phyloP scores from a whole-genome alignment of 1,140 invertebrate genomes.

The Eubasilissa regina region DNA sequence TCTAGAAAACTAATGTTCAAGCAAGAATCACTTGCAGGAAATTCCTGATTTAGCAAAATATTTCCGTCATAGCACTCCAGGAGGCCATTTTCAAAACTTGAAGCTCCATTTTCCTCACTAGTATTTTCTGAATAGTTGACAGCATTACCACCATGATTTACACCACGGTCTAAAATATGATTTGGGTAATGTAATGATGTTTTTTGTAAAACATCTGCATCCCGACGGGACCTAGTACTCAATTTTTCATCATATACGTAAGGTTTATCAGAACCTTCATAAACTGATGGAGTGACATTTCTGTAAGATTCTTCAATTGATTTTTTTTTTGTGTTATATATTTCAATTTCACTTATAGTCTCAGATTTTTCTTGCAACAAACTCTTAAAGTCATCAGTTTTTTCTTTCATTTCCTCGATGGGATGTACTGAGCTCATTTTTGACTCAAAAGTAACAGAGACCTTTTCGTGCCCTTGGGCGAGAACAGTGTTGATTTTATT shows the following conservation, averaged over 20 bases:
- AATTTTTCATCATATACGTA: constrained; percentile 19
- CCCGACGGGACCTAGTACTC: background rate
- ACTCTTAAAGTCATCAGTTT: background rate
- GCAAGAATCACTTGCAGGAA: constrained; percentile 78
- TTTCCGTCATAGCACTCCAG: constrained; percentile 82
- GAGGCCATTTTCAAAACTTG: constrained; percentile 85
- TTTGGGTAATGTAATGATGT: constrained; percentile 72
- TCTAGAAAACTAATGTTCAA: constrained; percentile 79
- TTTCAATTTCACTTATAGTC: too few species aligned
- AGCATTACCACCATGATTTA: constrained; percentile 82
- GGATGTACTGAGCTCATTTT: constrained; percentile 63
- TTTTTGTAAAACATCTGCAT: constrained; percentile 52
- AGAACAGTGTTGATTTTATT: constrained; percentile 75
- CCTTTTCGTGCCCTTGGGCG: constrained; percentile 76
- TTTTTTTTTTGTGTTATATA: constrained; percentile 1
- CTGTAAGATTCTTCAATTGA: background rate
- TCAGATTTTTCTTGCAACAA: constrained; percentile 5
- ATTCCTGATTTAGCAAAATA: constrained; percentile 79
- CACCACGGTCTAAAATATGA: constrained; percentile 79
- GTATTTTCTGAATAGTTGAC: constrained; percentile 72
- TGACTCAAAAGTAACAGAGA: constrained; percentile 80
- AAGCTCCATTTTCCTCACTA: constrained; percentile 76
- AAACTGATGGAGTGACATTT: background rate
- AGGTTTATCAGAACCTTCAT: background rate
- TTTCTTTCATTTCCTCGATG: background rate